These are phyloP conservation scores for Silurus asotus DNA, from an alignment of 2,113 vertebrate species.

Conservation along the genomic window DNA sequence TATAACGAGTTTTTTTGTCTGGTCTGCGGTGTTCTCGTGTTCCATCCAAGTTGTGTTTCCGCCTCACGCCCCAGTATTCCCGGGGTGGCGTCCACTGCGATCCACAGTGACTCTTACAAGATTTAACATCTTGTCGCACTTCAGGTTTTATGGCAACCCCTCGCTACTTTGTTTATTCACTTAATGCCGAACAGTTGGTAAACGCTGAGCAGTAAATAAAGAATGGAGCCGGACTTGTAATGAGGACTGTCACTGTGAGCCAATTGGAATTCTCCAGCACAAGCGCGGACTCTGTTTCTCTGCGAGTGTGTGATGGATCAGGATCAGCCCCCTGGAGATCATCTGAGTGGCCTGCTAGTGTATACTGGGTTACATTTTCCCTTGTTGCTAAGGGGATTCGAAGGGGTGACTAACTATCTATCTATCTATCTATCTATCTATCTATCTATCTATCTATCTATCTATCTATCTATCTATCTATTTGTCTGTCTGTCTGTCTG, in stretches of 20 bases:
- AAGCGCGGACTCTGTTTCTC: slow-evolving; percentile 11
- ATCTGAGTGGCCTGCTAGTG: slow-evolving; percentile 14
- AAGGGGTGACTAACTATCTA: no score
- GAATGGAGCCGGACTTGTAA: not conserved
- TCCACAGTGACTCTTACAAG: not conserved
- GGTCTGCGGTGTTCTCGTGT: not conserved
- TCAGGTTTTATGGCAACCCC: slow-evolving; percentile 1
- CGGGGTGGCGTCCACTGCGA: not conserved
- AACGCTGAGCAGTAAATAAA: not conserved
- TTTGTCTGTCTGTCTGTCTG: no score
- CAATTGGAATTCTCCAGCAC: slow-evolving; percentile 6
- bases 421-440: no score
- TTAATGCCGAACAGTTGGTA: slow-evolving; percentile 14
- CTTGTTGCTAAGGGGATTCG: not conserved
- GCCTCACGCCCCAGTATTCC: not conserved
- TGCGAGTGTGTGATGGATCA: slow-evolving; percentile 13
- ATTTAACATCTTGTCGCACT: slow-evolving; percentile 21
- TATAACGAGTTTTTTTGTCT: not conserved
- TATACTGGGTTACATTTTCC: not conserved
- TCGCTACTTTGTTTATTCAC: slow-evolving; percentile 11
- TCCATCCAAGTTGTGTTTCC: not conserved
- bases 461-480: no score
- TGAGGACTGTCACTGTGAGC: slow-evolving; percentile 6
- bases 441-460: no score
- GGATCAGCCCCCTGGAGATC: slow-evolving; percentile 20